phyloP scores from a whole-genome alignment of 2,113 vertebrate genomes.

The Anas platyrhynchos region DNA sequence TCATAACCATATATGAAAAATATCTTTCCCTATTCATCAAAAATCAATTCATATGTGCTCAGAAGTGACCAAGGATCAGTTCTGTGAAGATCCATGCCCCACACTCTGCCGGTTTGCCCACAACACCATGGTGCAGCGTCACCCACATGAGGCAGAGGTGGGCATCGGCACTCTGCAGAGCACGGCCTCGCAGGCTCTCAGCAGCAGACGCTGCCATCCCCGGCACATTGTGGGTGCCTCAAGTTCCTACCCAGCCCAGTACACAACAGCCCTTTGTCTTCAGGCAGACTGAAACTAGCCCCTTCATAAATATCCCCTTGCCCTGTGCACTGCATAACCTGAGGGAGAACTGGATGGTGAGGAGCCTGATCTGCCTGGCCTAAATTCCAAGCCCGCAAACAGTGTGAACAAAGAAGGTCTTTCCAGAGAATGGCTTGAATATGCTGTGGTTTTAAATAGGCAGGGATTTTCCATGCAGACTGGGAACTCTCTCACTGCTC shows the following conservation, averaged over 20 bases:
- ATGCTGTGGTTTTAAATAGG: neutral
- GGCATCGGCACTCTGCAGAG: neutral
- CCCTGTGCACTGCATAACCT: neutral
- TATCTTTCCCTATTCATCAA: rapidly evolving
- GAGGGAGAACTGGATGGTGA: neutral
- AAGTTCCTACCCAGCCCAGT: neutral
- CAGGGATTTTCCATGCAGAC: neutral
- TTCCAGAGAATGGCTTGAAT: neutral
- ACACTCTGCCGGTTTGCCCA: neutral
- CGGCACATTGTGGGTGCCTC: rapidly evolving
- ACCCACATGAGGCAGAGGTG: neutral
- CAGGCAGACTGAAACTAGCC: neutral
- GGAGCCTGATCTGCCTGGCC: neutral
- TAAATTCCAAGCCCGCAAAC: neutral
- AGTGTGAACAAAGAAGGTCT: neutral
- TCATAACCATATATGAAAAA: rapidly evolving
- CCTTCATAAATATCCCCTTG: neutral
- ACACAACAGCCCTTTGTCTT: neutral
- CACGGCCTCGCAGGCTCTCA: rapidly evolving
- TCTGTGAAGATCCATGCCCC: neutral
- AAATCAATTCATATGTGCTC: rapidly evolving
- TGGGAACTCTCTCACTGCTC: neutral
- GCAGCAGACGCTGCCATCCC: neutral
- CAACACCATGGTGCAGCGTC: neutral
- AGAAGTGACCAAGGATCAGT: neutral